Base-by-base conservation (phyloP, 1,140 invertebrate species). In the Drosophila sp. region DNA sequence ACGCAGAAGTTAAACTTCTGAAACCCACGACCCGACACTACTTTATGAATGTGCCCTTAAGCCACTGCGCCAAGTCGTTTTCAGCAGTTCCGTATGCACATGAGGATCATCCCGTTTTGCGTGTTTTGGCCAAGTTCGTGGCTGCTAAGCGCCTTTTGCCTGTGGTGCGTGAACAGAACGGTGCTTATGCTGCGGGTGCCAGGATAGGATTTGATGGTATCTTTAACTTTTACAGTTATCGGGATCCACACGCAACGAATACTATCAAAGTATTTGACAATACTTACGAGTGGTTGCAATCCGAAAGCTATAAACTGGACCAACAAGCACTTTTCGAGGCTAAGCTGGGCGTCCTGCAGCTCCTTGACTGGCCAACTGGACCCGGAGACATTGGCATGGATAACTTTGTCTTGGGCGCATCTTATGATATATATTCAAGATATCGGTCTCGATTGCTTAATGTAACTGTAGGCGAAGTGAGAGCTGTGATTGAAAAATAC, bases 171-270 rank as follows among this genome's bases (percentile, higher is more conserved):
- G 97, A 98, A 91, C 97, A 97, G 89, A 97, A 97, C 73, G 97
- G 97, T 7, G 97, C 97, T 3, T 98, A 98, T 91, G 97, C 97
- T 1, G 95, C 96, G 32, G 97, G 97, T 2, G 96, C 96, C 0
- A 93, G 89, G 48, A 71, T 96, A 11, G 93, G 93, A 0, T 84
- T 93, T 2, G 94, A 96, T 72, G 97, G 97, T 9, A 92, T 95
- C 3, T 95, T 97, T 61, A 93, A 93, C 29, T 97, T 95, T 78
- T 97, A 94, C 78, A 97, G 96, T 2, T 97, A 97, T 73, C 93
- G 96, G 72, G 97, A 98, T 93, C 97, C 97, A 0, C 95, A 97
- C 86, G 95, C 95, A 1, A 92, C 94, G 1, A 93, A 94, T 56
- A 98, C 97, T 0, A 92, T 98, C 32, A 94, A 96, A 64, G 93